Conservation (phyloP, 2,888 invertebrate genomes). For the Lymantria dispar region DNA sequence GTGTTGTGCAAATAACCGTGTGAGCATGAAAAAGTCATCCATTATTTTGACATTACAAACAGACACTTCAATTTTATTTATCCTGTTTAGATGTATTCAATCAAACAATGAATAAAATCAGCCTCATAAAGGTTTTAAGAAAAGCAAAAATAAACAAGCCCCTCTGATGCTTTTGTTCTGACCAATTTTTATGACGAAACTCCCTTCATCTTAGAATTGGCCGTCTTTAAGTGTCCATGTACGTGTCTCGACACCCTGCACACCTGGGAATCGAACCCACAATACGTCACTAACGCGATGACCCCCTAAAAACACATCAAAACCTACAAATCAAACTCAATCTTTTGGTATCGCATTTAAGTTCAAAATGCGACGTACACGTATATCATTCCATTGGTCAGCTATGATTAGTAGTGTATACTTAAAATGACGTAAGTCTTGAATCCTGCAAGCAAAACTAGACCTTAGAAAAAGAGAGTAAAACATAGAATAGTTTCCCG, state of each 20-base stretch:
- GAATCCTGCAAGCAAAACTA: conserved; percentile 25
- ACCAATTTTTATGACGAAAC: conserved; percentile 80
- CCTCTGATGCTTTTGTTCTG: conserved; percentile 56
- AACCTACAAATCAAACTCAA: conserved; percentile 30
- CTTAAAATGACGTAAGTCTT: conserved; percentile 42
- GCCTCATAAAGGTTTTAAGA: conserved; percentile 2
- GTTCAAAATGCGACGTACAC: conserved; percentile 28
- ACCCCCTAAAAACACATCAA: conserved; percentile 52
- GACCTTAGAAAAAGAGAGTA: conserved; percentile 27
- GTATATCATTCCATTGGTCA: conserved; percentile 52
- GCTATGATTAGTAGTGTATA: conserved; percentile 61
- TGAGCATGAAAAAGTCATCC: too few relatives aligned
- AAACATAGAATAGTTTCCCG: conserved; percentile 11
- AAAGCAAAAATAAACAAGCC: conserved; percentile 23
- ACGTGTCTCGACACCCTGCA: conserved; percentile 72
- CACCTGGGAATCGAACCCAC: conserved; percentile 82
- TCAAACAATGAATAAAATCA: not conserved
- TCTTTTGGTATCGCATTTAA: conserved; percentile 20
- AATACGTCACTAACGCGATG: conserved; percentile 73
- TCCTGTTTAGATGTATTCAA: not conserved
- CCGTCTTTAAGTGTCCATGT: conserved; percentile 76
- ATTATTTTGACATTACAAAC: too few relatives aligned
- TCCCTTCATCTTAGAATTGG: conserved; percentile 77
- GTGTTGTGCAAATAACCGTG: too few relatives aligned
- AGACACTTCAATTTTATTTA: too few relatives aligned